These are phyloP conservation scores for Mythimna lalbum DNA, from an alignment of 2,888 invertebrate species.

Conservation along the genomic window DNA sequence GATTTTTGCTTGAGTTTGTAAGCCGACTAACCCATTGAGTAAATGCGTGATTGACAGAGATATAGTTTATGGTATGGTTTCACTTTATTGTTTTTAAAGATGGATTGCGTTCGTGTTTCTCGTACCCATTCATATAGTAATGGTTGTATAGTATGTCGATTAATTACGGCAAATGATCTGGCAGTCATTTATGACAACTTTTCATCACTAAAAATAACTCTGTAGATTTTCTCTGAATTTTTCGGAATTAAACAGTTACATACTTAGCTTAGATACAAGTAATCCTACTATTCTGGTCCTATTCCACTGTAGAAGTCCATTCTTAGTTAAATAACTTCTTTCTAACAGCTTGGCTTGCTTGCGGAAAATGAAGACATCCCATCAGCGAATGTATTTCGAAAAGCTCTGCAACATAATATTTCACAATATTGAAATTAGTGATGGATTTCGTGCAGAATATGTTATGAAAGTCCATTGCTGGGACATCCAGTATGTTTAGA, in stretches of 20 bases:
- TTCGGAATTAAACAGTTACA: background rate
- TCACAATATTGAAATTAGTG: too few species aligned
- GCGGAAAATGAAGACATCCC: constrained; percentile 3
- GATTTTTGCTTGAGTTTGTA: constrained; percentile 26
- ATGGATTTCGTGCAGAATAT: too few species aligned
- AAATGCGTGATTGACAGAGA: constrained; percentile 63
- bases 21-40: constrained; percentile 54
- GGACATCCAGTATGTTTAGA: too few species aligned
- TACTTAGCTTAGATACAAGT: background rate
- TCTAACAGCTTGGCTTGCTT: constrained; percentile 10
- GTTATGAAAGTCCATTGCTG: too few species aligned
- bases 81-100: constrained; percentile 62
- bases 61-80: constrained; percentile 63
- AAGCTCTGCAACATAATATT: constrained; percentile 4
- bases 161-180: constrained; percentile 5
- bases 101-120: constrained; percentile 51
- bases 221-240: background rate
- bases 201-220: background rate
- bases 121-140: constrained; percentile 49
- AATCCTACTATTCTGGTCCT: background rate
- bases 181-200: constrained; percentile 10
- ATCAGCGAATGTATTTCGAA: constrained; percentile 7
- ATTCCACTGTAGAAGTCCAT: background rate
- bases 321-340: constrained; percentile 5
- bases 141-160: constrained; percentile 6